A percentile compares a stretch with the other conserved stretches of the same genome.
phyloP scores from a whole-genome alignment of 2,113 vertebrate genomes.

The Abramis brama region DNA sequence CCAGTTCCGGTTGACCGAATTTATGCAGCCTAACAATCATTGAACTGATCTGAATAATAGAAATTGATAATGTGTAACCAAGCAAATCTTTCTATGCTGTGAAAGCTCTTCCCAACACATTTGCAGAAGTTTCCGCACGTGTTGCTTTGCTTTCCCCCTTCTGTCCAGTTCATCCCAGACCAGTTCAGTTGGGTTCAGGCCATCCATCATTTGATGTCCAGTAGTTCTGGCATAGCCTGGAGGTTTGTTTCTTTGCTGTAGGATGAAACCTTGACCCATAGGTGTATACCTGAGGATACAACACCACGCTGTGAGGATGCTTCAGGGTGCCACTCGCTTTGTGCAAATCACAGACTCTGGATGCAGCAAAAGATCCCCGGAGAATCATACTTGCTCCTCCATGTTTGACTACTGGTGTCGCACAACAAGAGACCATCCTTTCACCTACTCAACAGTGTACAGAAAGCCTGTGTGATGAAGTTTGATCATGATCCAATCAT shows the following conservation, averaged over 20 bases:
- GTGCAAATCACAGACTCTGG: background rate
- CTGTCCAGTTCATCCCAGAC: background rate
- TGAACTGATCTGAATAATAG: too few species aligned
- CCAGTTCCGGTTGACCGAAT: too few species aligned
- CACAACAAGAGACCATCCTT: background rate
- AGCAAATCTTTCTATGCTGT: background rate
- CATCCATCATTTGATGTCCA: background rate
- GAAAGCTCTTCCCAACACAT: background rate
- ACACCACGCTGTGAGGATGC: background rate
- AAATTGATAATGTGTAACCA: too few species aligned
- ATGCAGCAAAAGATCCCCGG: background rate
- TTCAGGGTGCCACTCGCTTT: background rate
- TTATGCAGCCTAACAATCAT: too few species aligned
- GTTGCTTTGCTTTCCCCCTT: background rate
- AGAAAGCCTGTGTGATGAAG: background rate
- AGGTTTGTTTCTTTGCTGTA: slow-evolving; percentile 18
- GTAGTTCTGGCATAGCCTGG: background rate
- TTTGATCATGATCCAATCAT: background rate
- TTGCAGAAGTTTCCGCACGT: background rate
- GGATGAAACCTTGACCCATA: background rate
- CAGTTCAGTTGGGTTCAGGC: background rate
- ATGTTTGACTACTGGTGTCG: background rate
- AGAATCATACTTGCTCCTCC: background rate
- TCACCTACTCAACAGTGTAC: background rate
- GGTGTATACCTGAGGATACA: background rate